phyloP scores from a whole-genome alignment of 2,888 invertebrate species.

The Rhagophthalmus giganteus region DNA sequence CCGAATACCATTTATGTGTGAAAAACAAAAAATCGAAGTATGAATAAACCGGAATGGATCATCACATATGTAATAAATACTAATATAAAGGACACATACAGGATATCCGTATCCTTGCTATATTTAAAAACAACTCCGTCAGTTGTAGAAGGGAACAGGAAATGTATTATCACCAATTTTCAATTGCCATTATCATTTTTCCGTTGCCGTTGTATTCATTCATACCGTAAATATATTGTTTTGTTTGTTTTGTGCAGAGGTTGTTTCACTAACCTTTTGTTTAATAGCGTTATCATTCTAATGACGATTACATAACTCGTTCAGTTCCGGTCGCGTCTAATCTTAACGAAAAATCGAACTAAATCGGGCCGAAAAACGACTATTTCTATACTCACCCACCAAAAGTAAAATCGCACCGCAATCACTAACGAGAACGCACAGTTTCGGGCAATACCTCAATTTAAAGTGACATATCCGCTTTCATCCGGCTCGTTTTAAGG shows the following conservation, averaged over 20 bases:
- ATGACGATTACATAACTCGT: slow-evolving; percentile 6
- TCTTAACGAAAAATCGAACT: too few species aligned
- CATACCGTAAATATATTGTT: slow-evolving; percentile 26
- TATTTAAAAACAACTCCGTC: slow-evolving; percentile 42
- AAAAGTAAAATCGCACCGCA: too few species aligned
- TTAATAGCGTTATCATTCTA: slow-evolving; percentile 5
- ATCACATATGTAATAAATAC: slow-evolving; percentile 33
- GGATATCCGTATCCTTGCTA: slow-evolving; percentile 55
- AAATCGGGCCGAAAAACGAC: too few species aligned
- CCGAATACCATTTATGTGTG: slow-evolving; percentile 12
- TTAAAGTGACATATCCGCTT: slow-evolving; percentile 30
- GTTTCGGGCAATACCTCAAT: slow-evolving; percentile 16
- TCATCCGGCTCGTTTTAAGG: slow-evolving; percentile 21
- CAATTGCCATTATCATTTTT: slow-evolving; percentile 53
- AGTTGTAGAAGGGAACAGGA: slow-evolving; percentile 49
- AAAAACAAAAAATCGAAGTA: slow-evolving; percentile 21
- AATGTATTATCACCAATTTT: slow-evolving; percentile 54
- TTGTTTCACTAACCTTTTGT: slow-evolving; percentile 10
- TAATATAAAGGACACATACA: slow-evolving; percentile 44
- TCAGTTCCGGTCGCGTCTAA: too few species aligned
- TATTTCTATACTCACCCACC: too few species aligned
- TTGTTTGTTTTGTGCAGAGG: slow-evolving; percentile 14
- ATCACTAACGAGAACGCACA: slow-evolving; percentile 1
- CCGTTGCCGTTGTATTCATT: slow-evolving; percentile 35
- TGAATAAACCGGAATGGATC: slow-evolving; percentile 30